Base-by-base conservation (phyloP, 2,888 invertebrate species). In the Pyrrhia umbra region DNA sequence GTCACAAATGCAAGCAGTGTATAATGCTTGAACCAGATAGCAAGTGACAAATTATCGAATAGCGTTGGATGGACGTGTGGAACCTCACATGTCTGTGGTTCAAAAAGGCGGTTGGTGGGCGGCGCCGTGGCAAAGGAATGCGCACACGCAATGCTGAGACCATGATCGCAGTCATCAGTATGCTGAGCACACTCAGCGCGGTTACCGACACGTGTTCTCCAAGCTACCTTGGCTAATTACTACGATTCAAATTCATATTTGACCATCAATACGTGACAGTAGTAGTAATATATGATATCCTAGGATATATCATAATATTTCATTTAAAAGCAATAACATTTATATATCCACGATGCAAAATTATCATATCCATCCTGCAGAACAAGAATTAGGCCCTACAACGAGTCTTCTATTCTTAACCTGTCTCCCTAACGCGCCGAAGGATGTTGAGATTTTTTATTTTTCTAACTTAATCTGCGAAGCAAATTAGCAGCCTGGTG, bases 201-300 rank as follows among this genome's bases (percentile, higher is more conserved):
- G 89, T 86, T 88, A 88, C 91, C 86, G 83, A 92, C 92, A 91
- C 89, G 86, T 91, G 92, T 92, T 88, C 80, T 68, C 82, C 83
- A 81, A 79, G 84, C 85, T 89, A 88, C 91, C 89, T 90, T 90
- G 83, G 85, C 85, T 88, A 92, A 92, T 92, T 89, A 90, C 87
- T 80, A 81, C 79, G 83, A 84, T 80, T 86, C 85, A 86, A 83
- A 84, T 83, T 86, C 82, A 85, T 82, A 80, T 86, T 86, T 83
- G 81, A 84, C 79, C 83, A 74, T 78, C 62, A 60, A 79, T 82
- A 88, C 85, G 85, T 87, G 86, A 86, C 77, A 63, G 71, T 72
- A 69, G 55, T 51, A 51, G 51, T 46, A 64, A 43, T 34, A 56
- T 27, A 34, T 13, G 9, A 34, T n/a, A 34, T 34, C 13, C 34